A percentile compares a stretch with the other conserved stretches of the same genome.
Evolutionary conservation across 2,113 vertebrate species (phyloP).

Genomic region (Zosterops japonicus): DNA sequence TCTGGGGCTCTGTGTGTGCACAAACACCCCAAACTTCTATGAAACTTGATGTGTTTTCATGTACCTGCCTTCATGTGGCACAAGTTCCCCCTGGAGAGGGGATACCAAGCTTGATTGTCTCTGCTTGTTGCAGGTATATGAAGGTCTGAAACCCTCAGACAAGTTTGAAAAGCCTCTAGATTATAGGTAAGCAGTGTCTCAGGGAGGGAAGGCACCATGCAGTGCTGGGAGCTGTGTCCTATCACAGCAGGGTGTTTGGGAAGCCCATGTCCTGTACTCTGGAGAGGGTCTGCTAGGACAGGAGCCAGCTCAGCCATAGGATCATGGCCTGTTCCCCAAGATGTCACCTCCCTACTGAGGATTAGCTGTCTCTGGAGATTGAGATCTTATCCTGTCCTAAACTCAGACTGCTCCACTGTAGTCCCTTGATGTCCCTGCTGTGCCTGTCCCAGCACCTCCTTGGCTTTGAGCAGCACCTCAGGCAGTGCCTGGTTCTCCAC

Average conservation of each 20-base stretch:
- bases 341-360: background rate
- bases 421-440: background rate
- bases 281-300: background rate
- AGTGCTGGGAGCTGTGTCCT: background rate
- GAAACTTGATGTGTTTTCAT: background rate
- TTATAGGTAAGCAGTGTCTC: constrained; percentile 80
- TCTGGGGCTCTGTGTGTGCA: background rate
- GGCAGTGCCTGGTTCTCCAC: background rate
- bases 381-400: background rate
- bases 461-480: background rate
- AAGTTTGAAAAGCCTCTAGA: constrained; percentile 95
- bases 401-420: background rate
- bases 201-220: background rate
- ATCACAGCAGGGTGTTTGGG: background rate
- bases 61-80: background rate
- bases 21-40: background rate
- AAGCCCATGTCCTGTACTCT: background rate
- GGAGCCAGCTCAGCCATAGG: background rate
- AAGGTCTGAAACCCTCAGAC: constrained; percentile 95
- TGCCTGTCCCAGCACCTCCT: background rate
- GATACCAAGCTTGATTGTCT: background rate
- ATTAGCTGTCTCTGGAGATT: background rate
- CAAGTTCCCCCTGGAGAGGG: background rate
- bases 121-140: constrained; percentile 85
- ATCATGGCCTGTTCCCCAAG: background rate